A percentile compares a stretch with the other conserved stretches of the same genome.
Conservation (phyloP, 1,140 invertebrate species). For the Drosophila malerkotliana region DNA sequence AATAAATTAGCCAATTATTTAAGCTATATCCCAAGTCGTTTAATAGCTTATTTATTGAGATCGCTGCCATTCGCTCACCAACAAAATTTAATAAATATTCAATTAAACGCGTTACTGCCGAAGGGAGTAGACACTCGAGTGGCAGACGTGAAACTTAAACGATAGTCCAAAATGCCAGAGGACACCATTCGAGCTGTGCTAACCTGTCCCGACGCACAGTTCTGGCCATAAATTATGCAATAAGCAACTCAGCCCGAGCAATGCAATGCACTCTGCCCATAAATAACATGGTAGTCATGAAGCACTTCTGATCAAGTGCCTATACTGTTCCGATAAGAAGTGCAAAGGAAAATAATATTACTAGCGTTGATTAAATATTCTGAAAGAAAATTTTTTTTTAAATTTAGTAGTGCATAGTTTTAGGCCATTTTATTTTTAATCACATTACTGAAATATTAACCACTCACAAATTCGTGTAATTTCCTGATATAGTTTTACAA, state of each 20-base stretch:
- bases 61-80: neutral
- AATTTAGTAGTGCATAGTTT: no score
- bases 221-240: conserved; percentile 34
- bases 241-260: neutral
- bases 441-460: no score
- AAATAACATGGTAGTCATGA: conserved; percentile 8
- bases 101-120: conserved; percentile 4
- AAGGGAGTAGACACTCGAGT: conserved; percentile 12
- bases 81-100: conserved; percentile 20
- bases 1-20: conserved; percentile 32
- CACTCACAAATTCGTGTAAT: no score
- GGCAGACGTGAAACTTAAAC: conserved; percentile 20
- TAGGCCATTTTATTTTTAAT: no score
- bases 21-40: neutral
- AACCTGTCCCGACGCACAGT: conserved; percentile 6
- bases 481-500: no score
- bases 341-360: neutral
- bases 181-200: neutral
- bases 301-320: conserved; percentile 17
- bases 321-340: conserved; percentile 14
- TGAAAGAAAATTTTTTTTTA: no score
- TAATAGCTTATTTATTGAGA: conserved; percentile 1
- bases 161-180: conserved; percentile 7
- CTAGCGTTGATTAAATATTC: neutral
- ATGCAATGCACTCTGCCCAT: conserved; percentile 8